Conservation (phyloP, 2,113 vertebrate genomes). For the Sylvilagus bachmani region DNA sequence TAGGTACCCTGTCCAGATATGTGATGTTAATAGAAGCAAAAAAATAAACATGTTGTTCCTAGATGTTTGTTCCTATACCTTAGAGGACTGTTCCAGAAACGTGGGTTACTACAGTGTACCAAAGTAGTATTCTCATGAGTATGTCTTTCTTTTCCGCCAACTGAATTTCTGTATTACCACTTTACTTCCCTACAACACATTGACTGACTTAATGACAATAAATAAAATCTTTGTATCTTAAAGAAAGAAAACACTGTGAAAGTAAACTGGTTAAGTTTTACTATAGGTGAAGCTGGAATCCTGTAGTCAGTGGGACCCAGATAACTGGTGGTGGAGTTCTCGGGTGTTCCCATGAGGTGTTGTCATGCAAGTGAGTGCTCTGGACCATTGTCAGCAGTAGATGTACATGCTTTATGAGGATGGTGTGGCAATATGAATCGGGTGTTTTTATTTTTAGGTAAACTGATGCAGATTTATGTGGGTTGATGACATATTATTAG, state of each 20-base stretch:
- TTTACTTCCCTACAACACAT: background rate
- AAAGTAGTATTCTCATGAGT: background rate
- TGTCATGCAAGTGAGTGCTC: background rate
- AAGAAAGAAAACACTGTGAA: background rate
- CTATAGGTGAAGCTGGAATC: background rate
- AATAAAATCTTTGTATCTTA: background rate
- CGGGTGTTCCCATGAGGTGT: background rate
- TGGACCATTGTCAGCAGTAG: background rate
- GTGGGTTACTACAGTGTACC: no score
- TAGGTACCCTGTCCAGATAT: background rate
- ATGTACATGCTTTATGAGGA: background rate
- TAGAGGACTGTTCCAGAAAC: background rate
- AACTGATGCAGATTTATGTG: background rate
- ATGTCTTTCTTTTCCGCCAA: background rate
- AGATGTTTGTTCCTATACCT: background rate
- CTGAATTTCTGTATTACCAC: background rate
- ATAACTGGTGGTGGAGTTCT: background rate
- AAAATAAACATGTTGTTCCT: background rate
- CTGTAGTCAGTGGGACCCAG: background rate
- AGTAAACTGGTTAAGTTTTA: background rate
- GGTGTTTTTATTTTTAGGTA: background rate
- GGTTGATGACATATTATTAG: background rate
- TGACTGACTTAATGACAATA: background rate
- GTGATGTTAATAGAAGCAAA: slow-evolving; percentile 39
- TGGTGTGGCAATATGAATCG: background rate